Evolutionary conservation across 2,797 vertebrate species (phyloP).

Genomic region (Clangula hyemalis): DNA sequence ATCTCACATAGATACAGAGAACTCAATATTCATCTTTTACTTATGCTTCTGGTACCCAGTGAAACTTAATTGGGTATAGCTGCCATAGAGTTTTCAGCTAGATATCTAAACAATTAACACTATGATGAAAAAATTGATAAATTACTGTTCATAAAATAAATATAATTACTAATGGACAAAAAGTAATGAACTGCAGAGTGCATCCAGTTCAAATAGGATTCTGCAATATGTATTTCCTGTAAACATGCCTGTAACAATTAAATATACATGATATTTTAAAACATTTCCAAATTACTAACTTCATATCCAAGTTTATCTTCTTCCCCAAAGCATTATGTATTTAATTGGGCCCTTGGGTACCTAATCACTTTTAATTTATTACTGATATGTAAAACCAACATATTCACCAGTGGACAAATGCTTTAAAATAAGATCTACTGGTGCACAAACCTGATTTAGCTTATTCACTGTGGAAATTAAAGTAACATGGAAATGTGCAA

Average conservation of each 20-base stretch:
- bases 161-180: constrained; percentile 47
- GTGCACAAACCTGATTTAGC: neutral
- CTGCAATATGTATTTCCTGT: neutral
- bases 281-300: constrained; percentile 61
- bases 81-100: constrained; percentile 38
- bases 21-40: constrained; percentile 38
- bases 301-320: constrained; percentile 43
- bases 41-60: neutral
- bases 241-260: constrained; percentile 65
- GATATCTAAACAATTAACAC: constrained; percentile 61
- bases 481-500: neutral
- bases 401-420: constrained; percentile 48
- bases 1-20: neutral
- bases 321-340: constrained; percentile 45
- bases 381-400: constrained; percentile 45
- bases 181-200: constrained; percentile 41
- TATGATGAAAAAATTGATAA: constrained; percentile 54
- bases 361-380: constrained; percentile 70
- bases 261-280: constrained; percentile 63
- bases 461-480: constrained; percentile 29
- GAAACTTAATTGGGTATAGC: constrained; percentile 42
- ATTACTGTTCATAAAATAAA: constrained; percentile 51
- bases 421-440: constrained; percentile 62
- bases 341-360: constrained; percentile 70
- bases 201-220: constrained; percentile 16